Evolutionary conservation across 2,113 vertebrate genomes (phyloP), one percentile per base, ranked within the genome.

Genomic region (Eonycteris spelaea): DNA sequence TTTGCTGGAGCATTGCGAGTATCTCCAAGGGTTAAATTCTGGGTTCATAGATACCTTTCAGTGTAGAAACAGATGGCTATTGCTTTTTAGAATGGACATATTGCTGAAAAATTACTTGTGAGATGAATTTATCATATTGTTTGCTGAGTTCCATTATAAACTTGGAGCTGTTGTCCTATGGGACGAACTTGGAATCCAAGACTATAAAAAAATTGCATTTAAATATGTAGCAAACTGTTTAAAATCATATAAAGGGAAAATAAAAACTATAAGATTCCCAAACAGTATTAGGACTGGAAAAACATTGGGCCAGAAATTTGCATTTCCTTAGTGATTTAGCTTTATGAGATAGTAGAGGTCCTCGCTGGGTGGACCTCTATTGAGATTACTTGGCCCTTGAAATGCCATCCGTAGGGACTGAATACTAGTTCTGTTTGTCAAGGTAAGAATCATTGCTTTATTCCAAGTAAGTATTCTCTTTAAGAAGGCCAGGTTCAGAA

Each of bases 141-240:
- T 83, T 96, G 48, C 53, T 90, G 80, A 88, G n/a, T 95, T 97
- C 28, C 63, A 51, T 82, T 96, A 74, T 91, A 95, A 96, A 79
- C 30, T 93, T 94, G 83, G 61, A 95, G 21, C 57, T 84, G 7
- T 86, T 94, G 40, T 73, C 68, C 82, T 68, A 13, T 82, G 61
- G 86, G 61, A 87, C 61, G 87, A 68, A 96, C 65, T 93, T 97
- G 82, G 61, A 89, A 19, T 53, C n/a, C n/a, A 93, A 77, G 40
- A 94, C 83, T 74, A 12, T 65, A 74, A 82, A 91, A 82, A 85
- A 90, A 51, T 94, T 78, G 85, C 57, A 94, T 63, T 88, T 80
- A 90, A 90, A 77, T 88, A 82, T 86, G 15, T 82, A 43, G 38
- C 86, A 86, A 57, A 86, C 63, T 94, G n/a, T 92, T 93, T 93